A percentile compares a stretch with the other conserved stretches of the same genome.
Evolutionary conservation across 2,888 invertebrate genomes (phyloP).

Genomic region (Stegana nigrithorax): DNA sequence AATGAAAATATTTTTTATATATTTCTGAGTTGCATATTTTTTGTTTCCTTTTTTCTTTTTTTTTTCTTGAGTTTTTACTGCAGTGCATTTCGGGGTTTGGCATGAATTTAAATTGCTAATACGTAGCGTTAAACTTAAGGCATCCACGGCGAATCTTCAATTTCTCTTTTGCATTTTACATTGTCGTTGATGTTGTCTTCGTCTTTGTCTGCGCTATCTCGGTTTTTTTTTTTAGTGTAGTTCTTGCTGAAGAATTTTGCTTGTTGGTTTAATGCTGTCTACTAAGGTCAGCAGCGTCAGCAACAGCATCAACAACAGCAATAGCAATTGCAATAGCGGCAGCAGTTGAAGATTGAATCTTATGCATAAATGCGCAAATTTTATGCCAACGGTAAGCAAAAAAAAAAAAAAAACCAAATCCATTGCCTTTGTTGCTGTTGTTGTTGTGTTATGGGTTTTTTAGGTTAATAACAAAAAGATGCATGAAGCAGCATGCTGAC

Average conservation of each 20-base stretch:
- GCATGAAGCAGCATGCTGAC: background rate
- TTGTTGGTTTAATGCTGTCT: no score
- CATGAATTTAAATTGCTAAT: slow-evolving; percentile 23
- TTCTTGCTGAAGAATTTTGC: no score
- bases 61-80: background rate
- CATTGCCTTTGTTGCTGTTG: slow-evolving; percentile 6
- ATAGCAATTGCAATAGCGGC: slow-evolving; percentile 23
- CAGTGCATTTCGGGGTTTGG: slow-evolving; percentile 14
- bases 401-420: background rate
- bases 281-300: slow-evolving; percentile 39
- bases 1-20: slow-evolving; percentile 12
- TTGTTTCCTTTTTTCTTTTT: background rate
- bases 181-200: slow-evolving; percentile 18
- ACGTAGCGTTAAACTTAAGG: slow-evolving; percentile 12
- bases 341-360: slow-evolving; percentile 4
- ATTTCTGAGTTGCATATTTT: slow-evolving; percentile 1
- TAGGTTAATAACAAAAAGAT: background rate
- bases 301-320: no score
- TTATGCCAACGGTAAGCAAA: slow-evolving; percentile 8
- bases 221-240: background rate
- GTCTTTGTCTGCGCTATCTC: no score
- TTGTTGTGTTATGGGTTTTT: background rate
- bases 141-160: slow-evolving; percentile 28
- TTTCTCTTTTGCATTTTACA: slow-evolving; percentile 25
- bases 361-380: slow-evolving; percentile 19